Base-by-base conservation (phyloP, 2,888 invertebrate genomes). In the Plagiodera versicolora region DNA sequence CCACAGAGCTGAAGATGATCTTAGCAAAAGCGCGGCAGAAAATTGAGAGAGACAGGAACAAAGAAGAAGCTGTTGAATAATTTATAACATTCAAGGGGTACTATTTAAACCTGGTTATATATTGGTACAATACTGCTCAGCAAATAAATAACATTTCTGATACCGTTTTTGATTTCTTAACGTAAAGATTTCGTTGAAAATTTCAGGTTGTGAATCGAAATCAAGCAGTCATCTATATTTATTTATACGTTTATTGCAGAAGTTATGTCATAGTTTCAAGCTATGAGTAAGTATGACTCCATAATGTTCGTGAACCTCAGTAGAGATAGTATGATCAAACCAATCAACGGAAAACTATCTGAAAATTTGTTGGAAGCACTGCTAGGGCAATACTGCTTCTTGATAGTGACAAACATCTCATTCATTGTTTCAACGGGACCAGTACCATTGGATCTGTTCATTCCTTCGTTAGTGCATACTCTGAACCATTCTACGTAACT, bases 1-100 rank as follows among this genome's bases (percentile, higher is more conserved):
- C 89, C 0, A 87, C 89, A 16, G 92, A 93, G 79, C 80, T 93
- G 65, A 85, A 87, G 71, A 87, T 87, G 65, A 89, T 91, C 73
- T 81, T 93, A 68, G 89, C 89, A 51, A 88, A 86, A 76, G 88
- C 88, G 50, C 83, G 91, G 53, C 84, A 87, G 78, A 91, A 90
- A 81, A 86, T 85, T 60, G 91, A 91, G 54, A 54, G 46, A 1
- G 44, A 53, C 10, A 53, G 10, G 35, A 9, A 24, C 10, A 9
- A 14, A 14, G 14, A 39, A n/a, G 39, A 39, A 39, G n/a, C 3
- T 24, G 24, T 24, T 24, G 4, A 24, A 24, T 24, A 6, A 24
- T 5, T 24, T 24, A 24, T 24, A 24, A 24, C 4, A 39, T 39
- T 39, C 3, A 10, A 6, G 10, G 32, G 32, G 32, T 11, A 32